These are phyloP conservation scores for Pantelozetes paolii DNA, from an alignment of 2,888 invertebrate genomes.

Conservation along the genomic window DNA sequence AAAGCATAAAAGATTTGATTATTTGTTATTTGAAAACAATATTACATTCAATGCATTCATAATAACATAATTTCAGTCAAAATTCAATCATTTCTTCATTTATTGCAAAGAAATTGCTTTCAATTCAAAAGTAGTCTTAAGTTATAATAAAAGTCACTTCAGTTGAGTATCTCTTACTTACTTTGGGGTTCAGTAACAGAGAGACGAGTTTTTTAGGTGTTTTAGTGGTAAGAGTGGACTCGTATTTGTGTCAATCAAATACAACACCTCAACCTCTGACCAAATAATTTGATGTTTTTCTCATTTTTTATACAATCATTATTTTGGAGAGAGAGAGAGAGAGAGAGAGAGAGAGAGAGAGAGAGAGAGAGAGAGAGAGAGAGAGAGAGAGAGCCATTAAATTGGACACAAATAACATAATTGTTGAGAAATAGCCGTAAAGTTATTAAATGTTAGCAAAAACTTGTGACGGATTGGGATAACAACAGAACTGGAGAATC, in stretches of 20 bases:
- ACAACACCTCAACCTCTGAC: slow-evolving; percentile 23
- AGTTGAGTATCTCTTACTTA: not conserved
- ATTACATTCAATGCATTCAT: no score
- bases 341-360: not conserved
- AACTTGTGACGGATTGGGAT: not conserved
- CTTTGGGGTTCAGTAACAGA: not conserved
- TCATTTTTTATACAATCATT: not conserved
- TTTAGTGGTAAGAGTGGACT: not conserved
- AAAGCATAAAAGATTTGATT: no score
- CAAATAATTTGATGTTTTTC: slow-evolving; percentile 9
- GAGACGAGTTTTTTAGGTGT: not conserved
- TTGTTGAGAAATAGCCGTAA: no score
- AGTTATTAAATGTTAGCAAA: not conserved
- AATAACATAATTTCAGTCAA: not conserved
- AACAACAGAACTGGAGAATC: not conserved
- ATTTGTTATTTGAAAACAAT: no score
- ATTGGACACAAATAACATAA: not conserved
- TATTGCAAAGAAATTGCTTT: not conserved
- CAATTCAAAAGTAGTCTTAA: not conserved
- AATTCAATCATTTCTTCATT: not conserved
- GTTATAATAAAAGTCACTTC: not conserved
- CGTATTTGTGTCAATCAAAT: slow-evolving; percentile 17
- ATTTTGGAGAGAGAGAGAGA: not conserved
- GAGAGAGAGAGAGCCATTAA: not conserved
- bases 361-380: slow-evolving; percentile 19